Evolutionary conservation across 2,888 invertebrate genomes (phyloP).

Genomic region (Clivina fossor): DNA sequence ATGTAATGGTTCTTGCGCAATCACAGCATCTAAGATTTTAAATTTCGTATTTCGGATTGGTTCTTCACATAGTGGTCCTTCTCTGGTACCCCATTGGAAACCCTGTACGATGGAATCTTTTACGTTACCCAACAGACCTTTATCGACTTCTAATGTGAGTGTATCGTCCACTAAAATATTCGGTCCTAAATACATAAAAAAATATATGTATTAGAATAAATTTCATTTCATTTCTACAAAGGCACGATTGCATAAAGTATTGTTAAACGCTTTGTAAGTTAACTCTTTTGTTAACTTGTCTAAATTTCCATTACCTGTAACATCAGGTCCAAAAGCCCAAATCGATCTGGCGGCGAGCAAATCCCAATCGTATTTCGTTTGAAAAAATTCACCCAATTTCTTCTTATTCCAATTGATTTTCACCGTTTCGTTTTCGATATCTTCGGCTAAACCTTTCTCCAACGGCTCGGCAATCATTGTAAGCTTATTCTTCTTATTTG

Average conservation of each 20-base stretch:
- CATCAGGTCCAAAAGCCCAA: slow-evolving; percentile 99
- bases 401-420: slow-evolving; percentile 96
- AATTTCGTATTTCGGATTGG: slow-evolving; percentile 98
- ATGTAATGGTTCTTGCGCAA: slow-evolving; percentile 93
- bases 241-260: too few species aligned
- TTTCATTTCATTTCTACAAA: too few species aligned
- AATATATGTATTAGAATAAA: neutral
- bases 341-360: slow-evolving; percentile 96
- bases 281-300: too few species aligned
- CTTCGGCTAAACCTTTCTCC: slow-evolving; percentile 97
- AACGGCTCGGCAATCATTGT: slow-evolving; percentile 99
- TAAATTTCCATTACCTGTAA: slow-evolving; percentile 69
- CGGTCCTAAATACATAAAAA: slow-evolving; percentile 64
- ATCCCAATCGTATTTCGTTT: slow-evolving; percentile 99
- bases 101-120: slow-evolving; percentile 98
- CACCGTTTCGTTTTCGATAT: slow-evolving; percentile 97
- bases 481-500: slow-evolving; percentile 97
- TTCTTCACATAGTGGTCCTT: slow-evolving; percentile 98
- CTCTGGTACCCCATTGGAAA: slow-evolving; percentile 99
- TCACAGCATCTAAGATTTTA: slow-evolving; percentile 97
- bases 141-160: slow-evolving; percentile 97
- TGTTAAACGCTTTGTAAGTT: too few species aligned
- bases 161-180: slow-evolving; percentile 99
- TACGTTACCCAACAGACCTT: slow-evolving; percentile 86
- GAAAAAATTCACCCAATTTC: slow-evolving; percentile 96